A percentile compares a stretch with the other conserved stretches of the same genome.
Evolutionary conservation across 37 sponge, comb jelly and placozoan genomes (phyloP).

Genomic region (Mnemiopsis leidyi): DNA sequence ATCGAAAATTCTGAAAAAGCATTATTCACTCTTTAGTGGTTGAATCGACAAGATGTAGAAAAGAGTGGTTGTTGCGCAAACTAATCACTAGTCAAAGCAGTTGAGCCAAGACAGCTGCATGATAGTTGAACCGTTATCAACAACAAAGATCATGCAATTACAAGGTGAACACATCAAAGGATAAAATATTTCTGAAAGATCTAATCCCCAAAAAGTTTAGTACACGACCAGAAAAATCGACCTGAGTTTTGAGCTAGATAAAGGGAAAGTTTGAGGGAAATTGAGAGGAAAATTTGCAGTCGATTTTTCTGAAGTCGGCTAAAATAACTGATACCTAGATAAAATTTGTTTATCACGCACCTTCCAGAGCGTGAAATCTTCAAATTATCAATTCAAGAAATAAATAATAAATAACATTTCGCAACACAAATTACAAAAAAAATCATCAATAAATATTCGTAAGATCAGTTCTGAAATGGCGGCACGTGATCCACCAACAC

Average conservation of each 20-base stretch:
- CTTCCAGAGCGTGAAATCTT: not conserved
- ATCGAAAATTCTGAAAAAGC: not conserved
- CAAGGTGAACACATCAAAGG: not conserved
- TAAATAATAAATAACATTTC: conserved; percentile 67
- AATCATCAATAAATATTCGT: conserved; percentile 54
- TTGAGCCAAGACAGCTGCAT: not conserved
- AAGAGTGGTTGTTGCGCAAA: not conserved
- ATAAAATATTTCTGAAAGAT: conserved; percentile 15
- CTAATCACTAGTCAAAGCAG: not conserved
- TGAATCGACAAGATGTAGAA: no score
- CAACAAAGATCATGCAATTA: conserved; percentile 1
- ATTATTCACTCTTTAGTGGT: conserved; percentile 5
- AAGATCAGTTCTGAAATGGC: not conserved
- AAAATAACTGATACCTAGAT: conserved; percentile 15
- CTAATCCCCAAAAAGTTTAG: conserved; percentile 29
- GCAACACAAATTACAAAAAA: conserved; percentile 65
- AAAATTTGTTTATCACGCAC: not conserved
- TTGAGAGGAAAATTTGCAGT: no score
- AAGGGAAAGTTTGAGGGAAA: not conserved
- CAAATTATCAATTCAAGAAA: conserved; percentile 56
- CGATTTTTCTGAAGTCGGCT: not conserved
- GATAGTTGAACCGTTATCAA: not conserved
- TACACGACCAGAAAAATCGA: not conserved
- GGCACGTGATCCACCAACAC: not conserved
- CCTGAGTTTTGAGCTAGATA: no score